phyloP scores from a whole-genome alignment of 92 coral and sea anemone species.

The Isaurus tuberculatus region DNA sequence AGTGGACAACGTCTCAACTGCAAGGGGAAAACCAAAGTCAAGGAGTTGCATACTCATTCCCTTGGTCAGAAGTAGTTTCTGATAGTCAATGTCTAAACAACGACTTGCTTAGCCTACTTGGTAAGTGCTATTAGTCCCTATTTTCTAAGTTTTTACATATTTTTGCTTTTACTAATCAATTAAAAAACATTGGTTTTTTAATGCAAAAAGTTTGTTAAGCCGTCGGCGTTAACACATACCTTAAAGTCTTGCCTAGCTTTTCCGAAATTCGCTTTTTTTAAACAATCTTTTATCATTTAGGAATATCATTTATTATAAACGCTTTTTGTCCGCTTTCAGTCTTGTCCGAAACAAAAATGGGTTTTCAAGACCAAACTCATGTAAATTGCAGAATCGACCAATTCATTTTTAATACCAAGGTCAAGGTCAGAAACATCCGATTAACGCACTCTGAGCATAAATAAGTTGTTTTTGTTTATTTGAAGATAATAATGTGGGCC shows the following conservation, averaged over 20 bases:
- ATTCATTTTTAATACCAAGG: slow-evolving; percentile 1
- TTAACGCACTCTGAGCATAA: no score
- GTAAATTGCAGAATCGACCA: not conserved
- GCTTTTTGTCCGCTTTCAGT: not conserved
- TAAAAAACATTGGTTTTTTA: no score
- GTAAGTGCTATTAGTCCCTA: not conserved
- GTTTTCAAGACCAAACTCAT: not conserved
- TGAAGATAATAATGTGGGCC: slow-evolving; percentile 14
- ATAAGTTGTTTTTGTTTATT: not conserved
- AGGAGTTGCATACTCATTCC: slow-evolving; percentile 35
- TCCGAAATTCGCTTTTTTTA: no score
- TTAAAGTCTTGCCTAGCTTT: no score
- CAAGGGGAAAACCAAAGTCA: slow-evolving; percentile 39
- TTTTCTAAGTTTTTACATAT: no score
- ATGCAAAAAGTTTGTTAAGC: no score
- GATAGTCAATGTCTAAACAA: slow-evolving; percentile 40
- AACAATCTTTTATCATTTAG: no score
- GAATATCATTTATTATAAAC: not conserved
- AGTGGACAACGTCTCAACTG: slow-evolving; percentile 34
- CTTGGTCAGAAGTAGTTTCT: slow-evolving; percentile 45
- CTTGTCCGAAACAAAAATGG: not conserved
- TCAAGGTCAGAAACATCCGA: not conserved
- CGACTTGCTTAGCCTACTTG: slow-evolving; percentile 33
- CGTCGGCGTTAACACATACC: no score
- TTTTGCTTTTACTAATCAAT: no score